A percentile compares a stretch with the other conserved stretches of the same genome.
phyloP scores from a whole-genome alignment of 2,888 invertebrate species.

The Spicauda simplicius region DNA sequence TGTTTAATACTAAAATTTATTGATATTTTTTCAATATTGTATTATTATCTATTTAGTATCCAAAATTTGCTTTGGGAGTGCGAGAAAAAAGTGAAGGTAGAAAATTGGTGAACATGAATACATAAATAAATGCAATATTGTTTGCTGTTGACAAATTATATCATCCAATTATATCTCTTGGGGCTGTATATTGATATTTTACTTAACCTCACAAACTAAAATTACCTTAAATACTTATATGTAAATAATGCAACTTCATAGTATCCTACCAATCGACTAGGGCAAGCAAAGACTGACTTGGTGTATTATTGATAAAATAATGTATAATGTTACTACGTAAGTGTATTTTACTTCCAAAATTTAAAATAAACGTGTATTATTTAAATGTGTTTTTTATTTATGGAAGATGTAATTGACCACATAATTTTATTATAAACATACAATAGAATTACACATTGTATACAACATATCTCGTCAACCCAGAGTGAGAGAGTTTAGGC shows the following conservation, averaged over 20 bases:
- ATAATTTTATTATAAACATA: too few species aligned
- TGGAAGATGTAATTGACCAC: not conserved
- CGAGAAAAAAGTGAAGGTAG: too few species aligned
- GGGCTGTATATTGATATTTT: conserved; percentile 48
- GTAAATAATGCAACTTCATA: conserved; percentile 47
- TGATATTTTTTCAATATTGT: too few species aligned
- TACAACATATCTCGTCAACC: too few species aligned
- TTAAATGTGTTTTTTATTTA: conserved; percentile 47
- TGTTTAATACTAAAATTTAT: too few species aligned
- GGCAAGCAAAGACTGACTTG: conserved; percentile 85
- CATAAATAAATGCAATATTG: not conserved
- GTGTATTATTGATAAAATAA: conserved; percentile 67
- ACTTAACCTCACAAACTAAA: conserved; percentile 37
- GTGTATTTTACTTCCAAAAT: conserved; percentile 68
- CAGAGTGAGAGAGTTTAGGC: too few species aligned
- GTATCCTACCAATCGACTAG: conserved; percentile 76
- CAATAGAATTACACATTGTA: too few species aligned
- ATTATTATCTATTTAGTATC: too few species aligned
- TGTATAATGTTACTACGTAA: conserved; percentile 67
- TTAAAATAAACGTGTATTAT: conserved; percentile 66
- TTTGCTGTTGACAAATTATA: not conserved
- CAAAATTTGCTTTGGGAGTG: too few species aligned
- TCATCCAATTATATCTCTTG: not conserved
- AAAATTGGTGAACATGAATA: too few species aligned
- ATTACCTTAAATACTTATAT: conserved; percentile 39